Conservation (phyloP, 2,113 vertebrate species). For the Trematocara marginatum region DNA sequence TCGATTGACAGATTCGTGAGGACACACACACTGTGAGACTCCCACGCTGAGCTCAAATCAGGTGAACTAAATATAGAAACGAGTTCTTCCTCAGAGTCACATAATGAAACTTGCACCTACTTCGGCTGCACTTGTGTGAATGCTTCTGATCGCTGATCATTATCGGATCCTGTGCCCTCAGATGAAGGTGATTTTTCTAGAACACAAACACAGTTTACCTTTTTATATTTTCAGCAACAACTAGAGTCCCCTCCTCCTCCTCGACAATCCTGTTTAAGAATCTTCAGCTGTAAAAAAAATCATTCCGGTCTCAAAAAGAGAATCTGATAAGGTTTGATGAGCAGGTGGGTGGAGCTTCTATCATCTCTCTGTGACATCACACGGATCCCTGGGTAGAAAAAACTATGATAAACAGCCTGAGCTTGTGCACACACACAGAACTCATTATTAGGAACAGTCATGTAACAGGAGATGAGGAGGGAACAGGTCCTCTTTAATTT, state of each 20-base stretch:
- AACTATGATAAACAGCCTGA: background rate
- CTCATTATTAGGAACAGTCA: background rate
- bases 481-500: background rate
- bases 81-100: background rate
- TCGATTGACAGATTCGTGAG: background rate
- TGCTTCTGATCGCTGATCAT: background rate
- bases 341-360: background rate
- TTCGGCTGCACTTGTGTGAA: background rate
- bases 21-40: background rate
- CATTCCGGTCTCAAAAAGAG: background rate
- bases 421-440: background rate
- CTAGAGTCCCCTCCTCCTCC: accelerated
- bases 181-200: background rate
- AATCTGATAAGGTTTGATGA: background rate
- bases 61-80: background rate
- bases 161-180: background rate
- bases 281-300: background rate
- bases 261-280: background rate
- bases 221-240: background rate
- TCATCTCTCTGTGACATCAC: background rate
- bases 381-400: background rate
- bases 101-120: background rate
- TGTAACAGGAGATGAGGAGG: background rate
- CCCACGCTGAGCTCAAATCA: background rate
- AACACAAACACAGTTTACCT: background rate